Percentiles rank a stretch among this genome's conserved stretches.
Conservation (phyloP, 2,113 vertebrate genomes). For the Ascaphus truei region DNA sequence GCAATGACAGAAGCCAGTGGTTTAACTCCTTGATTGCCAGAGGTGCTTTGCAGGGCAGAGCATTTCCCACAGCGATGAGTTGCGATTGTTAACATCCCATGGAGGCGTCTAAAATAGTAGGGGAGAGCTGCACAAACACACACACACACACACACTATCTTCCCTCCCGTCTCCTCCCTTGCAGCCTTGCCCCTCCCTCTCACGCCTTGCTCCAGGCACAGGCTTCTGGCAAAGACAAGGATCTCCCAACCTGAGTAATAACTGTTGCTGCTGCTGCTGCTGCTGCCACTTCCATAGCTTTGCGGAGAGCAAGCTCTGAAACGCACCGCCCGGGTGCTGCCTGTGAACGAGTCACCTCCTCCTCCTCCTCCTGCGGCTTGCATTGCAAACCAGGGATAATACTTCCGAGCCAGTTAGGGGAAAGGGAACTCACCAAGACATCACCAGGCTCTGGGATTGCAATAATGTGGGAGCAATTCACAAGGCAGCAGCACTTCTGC, state of each 20-base stretch:
- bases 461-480: constrained; percentile 7
- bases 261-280: background rate
- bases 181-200: constrained; percentile 7
- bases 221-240: constrained; percentile 20
- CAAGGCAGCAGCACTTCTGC: background rate
- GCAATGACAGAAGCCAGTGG: too few relatives aligned
- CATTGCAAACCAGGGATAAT: background rate
- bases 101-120: background rate
- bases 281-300: background rate
- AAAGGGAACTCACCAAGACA: background rate
- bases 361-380: too few relatives aligned
- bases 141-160: too few relatives aligned
- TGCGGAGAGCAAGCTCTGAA: background rate
- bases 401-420: background rate
- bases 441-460: background rate
- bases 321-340: background rate
- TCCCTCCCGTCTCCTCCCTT: constrained; percentile 3
- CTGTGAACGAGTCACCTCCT: background rate
- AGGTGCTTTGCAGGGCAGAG: too few relatives aligned
- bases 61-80: background rate
- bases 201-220: constrained; percentile 15
- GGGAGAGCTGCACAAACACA: background rate
- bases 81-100: background rate
- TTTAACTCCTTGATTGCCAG: background rate
- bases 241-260: background rate